Conservation (phyloP, 2,888 invertebrate species). For the Apeira syringaria region DNA sequence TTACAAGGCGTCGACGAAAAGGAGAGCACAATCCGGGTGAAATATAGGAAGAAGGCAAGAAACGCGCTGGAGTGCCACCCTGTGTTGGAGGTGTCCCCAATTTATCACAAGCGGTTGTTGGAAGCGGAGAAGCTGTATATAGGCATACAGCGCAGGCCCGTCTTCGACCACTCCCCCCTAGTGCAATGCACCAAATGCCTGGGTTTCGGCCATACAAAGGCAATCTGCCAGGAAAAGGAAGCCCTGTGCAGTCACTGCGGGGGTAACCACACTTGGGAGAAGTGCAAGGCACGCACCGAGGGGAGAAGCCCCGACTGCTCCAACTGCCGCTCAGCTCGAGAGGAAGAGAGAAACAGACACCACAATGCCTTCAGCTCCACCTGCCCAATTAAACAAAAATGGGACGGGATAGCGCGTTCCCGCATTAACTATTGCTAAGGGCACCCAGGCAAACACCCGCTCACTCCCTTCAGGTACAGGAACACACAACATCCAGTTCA, state of each 20-base stretch:
- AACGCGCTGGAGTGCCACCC: slow-evolving; percentile 19
- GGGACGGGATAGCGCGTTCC: slow-evolving; percentile 1
- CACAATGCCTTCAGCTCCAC: neutral
- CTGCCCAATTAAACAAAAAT: neutral
- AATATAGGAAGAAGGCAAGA: slow-evolving; percentile 11
- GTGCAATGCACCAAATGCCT: slow-evolving; percentile 9
- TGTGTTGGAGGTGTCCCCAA: slow-evolving; percentile 18
- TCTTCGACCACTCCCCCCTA: slow-evolving; percentile 24
- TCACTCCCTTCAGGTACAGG: too few species aligned
- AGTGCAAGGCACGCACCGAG: neutral
- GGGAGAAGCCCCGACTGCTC: neutral
- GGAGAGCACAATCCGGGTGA: slow-evolving; percentile 1
- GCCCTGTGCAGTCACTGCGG: neutral
- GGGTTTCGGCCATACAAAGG: neutral
- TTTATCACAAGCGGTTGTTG: slow-evolving; percentile 3
- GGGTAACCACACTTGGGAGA: neutral
- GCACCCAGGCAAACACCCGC: too few species aligned
- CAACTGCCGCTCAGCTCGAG: neutral
- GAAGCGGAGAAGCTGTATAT: slow-evolving; percentile 15
- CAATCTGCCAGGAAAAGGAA: neutral
- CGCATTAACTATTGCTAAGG: neutral
- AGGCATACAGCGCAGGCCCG: slow-evolving; percentile 14
- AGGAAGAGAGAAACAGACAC: neutral
- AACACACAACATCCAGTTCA: too few species aligned
- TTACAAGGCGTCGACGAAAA: neutral